These are phyloP conservation scores for Zelostemma sp. DNA, from an alignment of 1,140 invertebrate species.

Conservation along the genomic window DNA sequence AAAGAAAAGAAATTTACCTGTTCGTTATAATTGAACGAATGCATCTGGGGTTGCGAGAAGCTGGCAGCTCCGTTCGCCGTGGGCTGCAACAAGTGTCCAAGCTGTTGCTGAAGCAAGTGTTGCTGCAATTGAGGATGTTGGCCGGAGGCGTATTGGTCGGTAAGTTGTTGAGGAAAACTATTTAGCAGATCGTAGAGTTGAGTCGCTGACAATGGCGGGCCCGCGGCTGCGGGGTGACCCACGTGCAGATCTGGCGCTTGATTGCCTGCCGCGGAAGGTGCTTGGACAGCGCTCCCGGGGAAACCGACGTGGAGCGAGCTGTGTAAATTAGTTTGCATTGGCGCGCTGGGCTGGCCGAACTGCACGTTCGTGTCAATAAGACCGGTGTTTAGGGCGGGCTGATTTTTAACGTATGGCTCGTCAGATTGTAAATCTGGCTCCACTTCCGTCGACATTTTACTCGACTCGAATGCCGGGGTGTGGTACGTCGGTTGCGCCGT, in stretches of 20 bases:
- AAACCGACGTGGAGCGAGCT: slow-evolving; percentile 57
- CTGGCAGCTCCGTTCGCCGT: slow-evolving; percentile 25
- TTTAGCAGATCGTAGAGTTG: slow-evolving; percentile 73
- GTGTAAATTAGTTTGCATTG: slow-evolving; percentile 62
- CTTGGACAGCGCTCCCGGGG: slow-evolving; percentile 36
- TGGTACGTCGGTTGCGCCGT: slow-evolving; percentile 46
- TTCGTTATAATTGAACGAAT: slow-evolving; percentile 72
- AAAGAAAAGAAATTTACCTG: too few relatives aligned
- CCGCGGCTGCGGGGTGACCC: slow-evolving; percentile 51
- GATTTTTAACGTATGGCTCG: slow-evolving; percentile 51
- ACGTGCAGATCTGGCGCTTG: slow-evolving; percentile 55
- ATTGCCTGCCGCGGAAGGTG: slow-evolving; percentile 38
- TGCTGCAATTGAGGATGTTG: slow-evolving; percentile 68
- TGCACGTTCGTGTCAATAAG: slow-evolving; percentile 44
- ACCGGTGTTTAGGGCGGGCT: slow-evolving; percentile 37
- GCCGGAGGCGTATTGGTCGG: slow-evolving; percentile 60
- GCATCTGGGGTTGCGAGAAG: slow-evolving; percentile 68
- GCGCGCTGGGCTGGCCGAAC: slow-evolving; percentile 47
- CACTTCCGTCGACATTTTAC: slow-evolving; percentile 41
- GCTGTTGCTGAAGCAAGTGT: slow-evolving; percentile 65
- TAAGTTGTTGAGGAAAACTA: slow-evolving; percentile 68
- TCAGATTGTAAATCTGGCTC: slow-evolving; percentile 54
- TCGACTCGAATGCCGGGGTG: slow-evolving; percentile 50
- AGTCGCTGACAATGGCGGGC: slow-evolving; percentile 66
- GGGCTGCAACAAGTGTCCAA: slow-evolving; percentile 55